Evolutionary conservation across 2,888 invertebrate species (phyloP).

Genomic region (Sipha maydis): DNA sequence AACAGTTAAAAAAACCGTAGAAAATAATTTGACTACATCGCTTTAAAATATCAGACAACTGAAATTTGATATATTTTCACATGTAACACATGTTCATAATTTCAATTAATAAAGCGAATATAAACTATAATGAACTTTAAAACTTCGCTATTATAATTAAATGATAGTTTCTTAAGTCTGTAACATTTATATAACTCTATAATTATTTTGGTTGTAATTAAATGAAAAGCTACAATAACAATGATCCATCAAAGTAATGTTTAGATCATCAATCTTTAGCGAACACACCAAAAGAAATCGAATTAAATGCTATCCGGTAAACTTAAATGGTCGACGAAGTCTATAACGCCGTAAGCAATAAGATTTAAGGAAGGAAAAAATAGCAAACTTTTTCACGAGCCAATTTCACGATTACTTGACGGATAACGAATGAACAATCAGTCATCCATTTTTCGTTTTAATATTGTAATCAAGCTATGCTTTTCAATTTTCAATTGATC

Average conservation of each 20-base stretch:
- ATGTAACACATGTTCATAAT: background rate
- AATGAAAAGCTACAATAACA: slow-evolving; percentile 25
- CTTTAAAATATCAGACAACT: background rate
- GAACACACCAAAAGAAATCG: background rate
- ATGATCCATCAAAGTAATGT: slow-evolving; percentile 16
- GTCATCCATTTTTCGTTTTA: slow-evolving; percentile 4
- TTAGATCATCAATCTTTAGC: slow-evolving; percentile 33
- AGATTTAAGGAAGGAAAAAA: background rate
- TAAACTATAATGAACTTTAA: background rate
- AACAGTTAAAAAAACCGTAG: background rate
- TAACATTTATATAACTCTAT: background rate
- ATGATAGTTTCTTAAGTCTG: background rate
- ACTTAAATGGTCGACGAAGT: background rate
- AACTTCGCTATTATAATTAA: background rate
- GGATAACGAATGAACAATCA: background rate
- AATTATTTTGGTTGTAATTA: slow-evolving; percentile 6
- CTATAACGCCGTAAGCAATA: background rate
- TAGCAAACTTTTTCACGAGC: background rate
- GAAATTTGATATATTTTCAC: background rate
- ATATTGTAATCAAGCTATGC: background rate
- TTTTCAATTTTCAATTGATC: background rate
- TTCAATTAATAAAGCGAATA: background rate
- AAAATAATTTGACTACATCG: background rate
- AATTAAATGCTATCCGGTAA: background rate
- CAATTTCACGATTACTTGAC: background rate